Evolutionary conservation across 2,888 invertebrate species (phyloP).

Genomic region (Drosophila monieri): DNA sequence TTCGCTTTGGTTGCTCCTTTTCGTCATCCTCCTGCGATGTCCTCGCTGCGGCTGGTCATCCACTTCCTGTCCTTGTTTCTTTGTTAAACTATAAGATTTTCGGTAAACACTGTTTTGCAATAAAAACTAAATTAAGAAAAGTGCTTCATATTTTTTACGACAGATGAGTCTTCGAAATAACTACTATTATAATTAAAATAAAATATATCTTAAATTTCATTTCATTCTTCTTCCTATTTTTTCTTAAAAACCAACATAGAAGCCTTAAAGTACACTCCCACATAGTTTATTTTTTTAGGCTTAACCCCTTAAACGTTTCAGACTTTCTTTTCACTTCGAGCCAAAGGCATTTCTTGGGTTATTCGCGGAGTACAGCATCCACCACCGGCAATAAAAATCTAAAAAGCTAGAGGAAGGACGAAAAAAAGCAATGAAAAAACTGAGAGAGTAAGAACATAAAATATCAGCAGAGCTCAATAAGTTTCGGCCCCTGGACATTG

Average conservation of each 20-base stretch:
- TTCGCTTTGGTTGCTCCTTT: background rate
- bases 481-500: slow-evolving; percentile 72
- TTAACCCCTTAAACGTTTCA: background rate
- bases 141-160: no score
- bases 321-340: background rate
- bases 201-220: no score
- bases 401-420: slow-evolving; percentile 8
- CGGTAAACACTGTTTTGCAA: slow-evolving; percentile 70
- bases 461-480: slow-evolving; percentile 67
- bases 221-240: no score
- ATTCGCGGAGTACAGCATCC: slow-evolving; percentile 16
- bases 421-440: slow-evolving; percentile 19
- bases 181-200: no score
- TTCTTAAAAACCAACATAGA: no score
- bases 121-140: slow-evolving; percentile 13
- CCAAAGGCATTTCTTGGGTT: slow-evolving; percentile 2
- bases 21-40: slow-evolving; percentile 29
- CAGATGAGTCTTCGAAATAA: no score
- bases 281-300: slow-evolving; percentile 8
- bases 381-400: slow-evolving; percentile 43
- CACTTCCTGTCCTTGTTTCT: slow-evolving; percentile 51
- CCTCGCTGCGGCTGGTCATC: slow-evolving; percentile 45
- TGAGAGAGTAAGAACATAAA: slow-evolving; percentile 16
- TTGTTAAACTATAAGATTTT: slow-evolving; percentile 69
- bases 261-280: slow-evolving; percentile 1